Evolutionary conservation across 2,113 vertebrate species (phyloP).

Genomic region (Gopherus evgoodei): DNA sequence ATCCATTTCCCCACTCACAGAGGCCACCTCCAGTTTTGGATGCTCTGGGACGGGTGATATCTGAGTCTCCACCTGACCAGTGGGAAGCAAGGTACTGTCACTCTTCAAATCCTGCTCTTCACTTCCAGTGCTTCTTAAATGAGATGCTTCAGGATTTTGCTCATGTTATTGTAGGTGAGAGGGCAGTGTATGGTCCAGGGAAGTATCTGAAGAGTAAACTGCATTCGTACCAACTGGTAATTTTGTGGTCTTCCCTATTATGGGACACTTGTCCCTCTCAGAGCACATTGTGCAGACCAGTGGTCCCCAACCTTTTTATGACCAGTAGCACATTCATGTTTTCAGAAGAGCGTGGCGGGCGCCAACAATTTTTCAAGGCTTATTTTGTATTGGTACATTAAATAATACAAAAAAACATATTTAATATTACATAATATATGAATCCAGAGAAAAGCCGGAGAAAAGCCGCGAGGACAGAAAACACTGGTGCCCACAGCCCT

Average conservation of each 20-base stretch:
- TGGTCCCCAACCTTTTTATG: too few species aligned
- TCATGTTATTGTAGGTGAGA: background rate
- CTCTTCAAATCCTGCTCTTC: background rate
- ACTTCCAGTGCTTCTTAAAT: background rate
- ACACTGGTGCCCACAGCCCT: too few species aligned
- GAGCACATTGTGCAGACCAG: background rate
- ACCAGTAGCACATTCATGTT: too few species aligned
- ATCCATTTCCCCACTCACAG: slow-evolving; percentile 71
- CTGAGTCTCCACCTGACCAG: slow-evolving; percentile 95
- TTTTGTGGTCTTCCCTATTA: background rate
- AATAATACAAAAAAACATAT: too few species aligned
- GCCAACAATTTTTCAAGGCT: too few species aligned
- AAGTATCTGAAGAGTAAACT: background rate
- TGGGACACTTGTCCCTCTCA: background rate
- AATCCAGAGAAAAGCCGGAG: too few species aligned
- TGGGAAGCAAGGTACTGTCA: slow-evolving; percentile 94
- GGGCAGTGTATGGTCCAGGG: background rate
- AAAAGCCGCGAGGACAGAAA: too few species aligned
- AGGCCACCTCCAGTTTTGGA: slow-evolving; percentile 95
- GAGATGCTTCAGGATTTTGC: background rate
- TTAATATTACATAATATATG: too few species aligned
- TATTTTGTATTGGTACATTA: too few species aligned
- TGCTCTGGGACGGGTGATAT: slow-evolving; percentile 94
- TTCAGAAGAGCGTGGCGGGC: too few species aligned
- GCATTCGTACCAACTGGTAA: background rate